Evolutionary conservation across 1,140 invertebrate genomes (phyloP).

Genomic region (Mesaphorura yosii): DNA sequence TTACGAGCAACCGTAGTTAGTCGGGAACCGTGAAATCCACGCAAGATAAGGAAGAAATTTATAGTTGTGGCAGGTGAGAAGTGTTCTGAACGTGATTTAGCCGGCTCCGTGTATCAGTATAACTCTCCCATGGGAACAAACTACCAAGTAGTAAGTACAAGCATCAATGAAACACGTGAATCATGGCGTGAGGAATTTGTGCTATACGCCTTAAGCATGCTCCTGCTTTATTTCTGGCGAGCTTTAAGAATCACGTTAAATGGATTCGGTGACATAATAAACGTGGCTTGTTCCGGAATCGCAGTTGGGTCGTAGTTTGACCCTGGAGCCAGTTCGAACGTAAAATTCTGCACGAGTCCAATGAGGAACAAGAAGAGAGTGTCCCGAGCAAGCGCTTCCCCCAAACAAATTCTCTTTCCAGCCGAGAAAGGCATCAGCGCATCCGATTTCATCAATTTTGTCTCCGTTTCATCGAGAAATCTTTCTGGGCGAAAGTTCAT

Average conservation of each 20-base stretch:
- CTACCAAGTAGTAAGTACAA: too few relatives aligned
- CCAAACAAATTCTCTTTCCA: conserved; percentile 14
- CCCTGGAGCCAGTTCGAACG: conserved; percentile 14
- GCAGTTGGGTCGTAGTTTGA: not conserved
- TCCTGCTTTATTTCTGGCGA: conserved; percentile 1
- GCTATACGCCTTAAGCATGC: not conserved
- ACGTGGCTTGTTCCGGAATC: conserved; percentile 1
- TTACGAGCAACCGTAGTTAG: too few relatives aligned
- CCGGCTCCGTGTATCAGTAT: too few relatives aligned
- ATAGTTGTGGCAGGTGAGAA: too few relatives aligned
- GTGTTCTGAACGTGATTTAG: too few relatives aligned
- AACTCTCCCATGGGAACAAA: too few relatives aligned
- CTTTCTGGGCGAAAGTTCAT: conserved; percentile 62
- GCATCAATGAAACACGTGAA: too few relatives aligned
- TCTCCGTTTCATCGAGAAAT: conserved; percentile 53
- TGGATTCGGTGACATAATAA: conserved; percentile 13
- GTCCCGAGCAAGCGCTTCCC: conserved; percentile 22
- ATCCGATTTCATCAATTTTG: conserved; percentile 48
- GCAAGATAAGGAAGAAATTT: too few relatives aligned
- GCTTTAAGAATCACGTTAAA: conserved; percentile 17
- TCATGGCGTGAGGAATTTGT: too few relatives aligned
- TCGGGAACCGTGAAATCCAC: too few relatives aligned
- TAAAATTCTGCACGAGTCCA: conserved; percentile 21
- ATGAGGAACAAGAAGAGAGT: conserved; percentile 23
- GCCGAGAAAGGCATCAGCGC: conserved; percentile 53